Evolutionary conservation across 2,888 invertebrate genomes (phyloP).

Genomic region (Noctua comes): DNA sequence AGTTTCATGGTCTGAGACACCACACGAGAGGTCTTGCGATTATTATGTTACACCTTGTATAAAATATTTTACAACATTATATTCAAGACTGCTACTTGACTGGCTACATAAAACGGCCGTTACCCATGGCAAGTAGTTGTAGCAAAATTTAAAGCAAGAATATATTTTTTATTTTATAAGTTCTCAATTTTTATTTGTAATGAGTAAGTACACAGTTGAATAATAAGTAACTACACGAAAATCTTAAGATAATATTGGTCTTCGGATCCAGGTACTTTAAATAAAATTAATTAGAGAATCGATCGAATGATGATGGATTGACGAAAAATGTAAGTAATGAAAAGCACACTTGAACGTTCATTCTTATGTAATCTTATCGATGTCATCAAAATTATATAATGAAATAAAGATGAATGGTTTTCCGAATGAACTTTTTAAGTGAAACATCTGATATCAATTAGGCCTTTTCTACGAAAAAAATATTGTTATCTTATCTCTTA

Average conservation of each 20-base stretch:
- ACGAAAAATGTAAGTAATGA: no score
- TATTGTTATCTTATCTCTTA: no score
- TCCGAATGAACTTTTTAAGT: background rate
- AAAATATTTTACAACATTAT: conserved; percentile 12
- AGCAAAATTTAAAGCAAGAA: background rate
- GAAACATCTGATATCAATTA: background rate
- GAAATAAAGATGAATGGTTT: background rate
- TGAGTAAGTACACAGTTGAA: no score
- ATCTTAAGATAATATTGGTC: background rate
- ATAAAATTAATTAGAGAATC: no score
- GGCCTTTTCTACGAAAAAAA: background rate
- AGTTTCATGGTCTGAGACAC: no score
- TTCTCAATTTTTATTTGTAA: background rate
- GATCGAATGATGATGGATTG: no score
- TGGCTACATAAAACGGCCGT: background rate
- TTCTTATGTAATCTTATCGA: background rate
- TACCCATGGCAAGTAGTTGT: background rate
- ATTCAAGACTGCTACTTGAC: conserved; percentile 4
- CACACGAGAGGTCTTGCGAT: no score
- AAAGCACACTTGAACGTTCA: no score
- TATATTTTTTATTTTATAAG: conserved; percentile 5
- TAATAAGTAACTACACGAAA: background rate
- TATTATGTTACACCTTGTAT: no score
- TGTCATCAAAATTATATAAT: background rate
- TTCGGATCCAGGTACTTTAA: no score